phyloP scores from a whole-genome alignment of 2,888 invertebrate species.

The Mesochorus sp. region DNA sequence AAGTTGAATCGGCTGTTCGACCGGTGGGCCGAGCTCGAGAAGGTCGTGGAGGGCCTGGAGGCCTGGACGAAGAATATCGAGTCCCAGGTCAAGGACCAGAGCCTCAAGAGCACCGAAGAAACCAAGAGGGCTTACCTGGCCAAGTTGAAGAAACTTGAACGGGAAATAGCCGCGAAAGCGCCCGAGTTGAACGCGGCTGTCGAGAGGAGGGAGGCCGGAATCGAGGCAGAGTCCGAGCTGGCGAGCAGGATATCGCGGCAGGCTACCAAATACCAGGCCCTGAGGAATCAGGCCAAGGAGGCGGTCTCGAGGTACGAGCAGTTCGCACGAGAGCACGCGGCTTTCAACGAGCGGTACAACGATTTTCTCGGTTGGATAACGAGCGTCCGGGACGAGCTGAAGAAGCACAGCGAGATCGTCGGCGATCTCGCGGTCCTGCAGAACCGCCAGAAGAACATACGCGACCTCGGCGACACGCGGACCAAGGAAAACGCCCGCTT shows the following conservation, averaged over 20 bases:
- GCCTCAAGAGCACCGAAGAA: slow-evolving; percentile 92
- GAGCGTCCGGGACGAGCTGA: slow-evolving; percentile 88
- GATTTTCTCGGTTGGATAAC: slow-evolving; percentile 90
- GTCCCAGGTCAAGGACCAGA: slow-evolving; percentile 93
- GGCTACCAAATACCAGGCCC: slow-evolving; percentile 90
- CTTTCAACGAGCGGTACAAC: slow-evolving; percentile 89
- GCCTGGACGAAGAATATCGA: slow-evolving; percentile 94
- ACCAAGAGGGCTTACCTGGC: slow-evolving; percentile 91
- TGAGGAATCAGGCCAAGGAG: slow-evolving; percentile 92
- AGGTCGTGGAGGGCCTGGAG: slow-evolving; percentile 89
- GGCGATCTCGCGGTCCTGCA: slow-evolving; percentile 93
- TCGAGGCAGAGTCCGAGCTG: slow-evolving; percentile 89
- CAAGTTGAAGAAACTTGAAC: slow-evolving; percentile 88
- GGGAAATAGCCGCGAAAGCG: slow-evolving; percentile 87
- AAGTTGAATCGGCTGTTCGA: slow-evolving; percentile 90
- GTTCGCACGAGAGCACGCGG: slow-evolving; percentile 92
- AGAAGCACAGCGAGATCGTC: slow-evolving; percentile 91
- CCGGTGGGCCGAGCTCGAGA: slow-evolving; percentile 92
- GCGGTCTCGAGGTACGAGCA: slow-evolving; percentile 91
- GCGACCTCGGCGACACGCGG: slow-evolving; percentile 90
- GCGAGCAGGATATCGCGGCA: slow-evolving; percentile 89
- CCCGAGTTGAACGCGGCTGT: slow-evolving; percentile 87
- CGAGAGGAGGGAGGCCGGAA: slow-evolving; percentile 88
- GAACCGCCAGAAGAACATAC: slow-evolving; percentile 91
- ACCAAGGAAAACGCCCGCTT: slow-evolving; percentile 91